Conservation (phyloP, 2,113 vertebrate genomes). For the Xiphophorus hellerii region DNA sequence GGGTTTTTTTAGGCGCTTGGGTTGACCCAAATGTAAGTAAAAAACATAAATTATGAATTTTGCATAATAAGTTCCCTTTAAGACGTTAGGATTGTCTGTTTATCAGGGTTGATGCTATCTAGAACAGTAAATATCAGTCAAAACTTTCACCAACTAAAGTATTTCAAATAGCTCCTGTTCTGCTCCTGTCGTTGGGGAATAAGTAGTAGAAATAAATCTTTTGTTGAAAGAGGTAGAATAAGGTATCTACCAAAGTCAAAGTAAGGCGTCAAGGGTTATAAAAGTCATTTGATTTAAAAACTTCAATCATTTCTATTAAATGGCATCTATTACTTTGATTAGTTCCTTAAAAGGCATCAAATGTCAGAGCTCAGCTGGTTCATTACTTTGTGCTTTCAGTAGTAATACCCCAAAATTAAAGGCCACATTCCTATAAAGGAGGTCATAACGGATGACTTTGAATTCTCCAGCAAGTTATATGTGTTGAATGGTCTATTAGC, state of each 20-base stretch:
- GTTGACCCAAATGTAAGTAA: too few relatives aligned
- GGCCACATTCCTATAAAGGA: too few relatives aligned
- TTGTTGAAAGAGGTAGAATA: background rate
- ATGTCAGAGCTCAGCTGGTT: background rate
- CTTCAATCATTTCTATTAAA: background rate
- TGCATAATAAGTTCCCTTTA: too few relatives aligned
- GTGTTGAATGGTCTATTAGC: background rate
- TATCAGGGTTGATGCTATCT: too few relatives aligned
- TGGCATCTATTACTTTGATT: background rate
- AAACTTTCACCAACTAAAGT: too few relatives aligned
- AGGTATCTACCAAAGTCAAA: background rate
- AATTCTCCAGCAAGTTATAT: background rate
- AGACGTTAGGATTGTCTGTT: too few relatives aligned
- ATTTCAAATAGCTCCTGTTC: too few relatives aligned
- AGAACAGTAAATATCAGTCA: too few relatives aligned
- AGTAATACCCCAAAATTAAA: background rate
- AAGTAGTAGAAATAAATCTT: background rate
- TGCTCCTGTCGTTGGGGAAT: slow-evolving; percentile 52
- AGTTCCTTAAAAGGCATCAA: background rate
- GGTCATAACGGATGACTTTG: background rate
- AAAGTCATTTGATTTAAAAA: background rate
- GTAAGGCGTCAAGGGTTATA: background rate
- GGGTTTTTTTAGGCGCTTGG: too few relatives aligned
- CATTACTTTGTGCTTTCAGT: background rate
- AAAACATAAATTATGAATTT: too few relatives aligned